Conservation (phyloP, 1,140 invertebrate species). For the Panulirus ornatus region DNA sequence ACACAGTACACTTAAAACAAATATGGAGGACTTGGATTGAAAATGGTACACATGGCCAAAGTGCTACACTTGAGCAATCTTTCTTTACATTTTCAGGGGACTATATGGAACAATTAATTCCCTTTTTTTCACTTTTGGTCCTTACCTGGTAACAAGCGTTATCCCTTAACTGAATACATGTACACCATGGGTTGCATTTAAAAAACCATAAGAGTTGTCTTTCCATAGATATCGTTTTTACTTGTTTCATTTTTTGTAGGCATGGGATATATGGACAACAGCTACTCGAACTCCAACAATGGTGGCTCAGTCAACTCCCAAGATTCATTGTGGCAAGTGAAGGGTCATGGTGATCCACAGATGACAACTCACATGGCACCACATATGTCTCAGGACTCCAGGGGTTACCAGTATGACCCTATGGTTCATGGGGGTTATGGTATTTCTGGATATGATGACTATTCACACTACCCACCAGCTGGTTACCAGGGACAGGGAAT, state of each 20-base stretch:
- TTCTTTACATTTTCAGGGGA: too few species aligned
- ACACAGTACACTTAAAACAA: too few species aligned
- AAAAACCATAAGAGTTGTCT: too few species aligned
- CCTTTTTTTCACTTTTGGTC: too few species aligned
- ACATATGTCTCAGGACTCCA: slow-evolving; percentile 80
- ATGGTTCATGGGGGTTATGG: slow-evolving; percentile 89
- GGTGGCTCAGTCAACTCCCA: slow-evolving; percentile 95
- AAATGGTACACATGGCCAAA: too few species aligned
- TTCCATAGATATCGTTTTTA: too few species aligned
- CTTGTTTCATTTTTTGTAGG: slow-evolving; percentile 38
- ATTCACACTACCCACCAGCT: slow-evolving; percentile 86
- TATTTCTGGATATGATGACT: slow-evolving; percentile 85
- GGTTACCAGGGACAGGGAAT: slow-evolving; percentile 68
- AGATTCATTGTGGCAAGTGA: slow-evolving; percentile 96
- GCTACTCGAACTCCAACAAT: slow-evolving; percentile 89
- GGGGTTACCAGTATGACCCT: slow-evolving; percentile 83
- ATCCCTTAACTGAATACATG: too few species aligned
- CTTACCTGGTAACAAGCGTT: too few species aligned
- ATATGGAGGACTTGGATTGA: too few species aligned
- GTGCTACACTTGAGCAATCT: too few species aligned
- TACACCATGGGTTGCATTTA: too few species aligned
- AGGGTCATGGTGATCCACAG: slow-evolving; percentile 77
- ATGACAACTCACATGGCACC: slow-evolving; percentile 46
- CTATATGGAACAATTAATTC: too few species aligned
- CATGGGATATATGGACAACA: slow-evolving; percentile 93